Percentiles rank a stretch among this genome's conserved stretches.
phyloP scores from a whole-genome alignment of 2,113 vertebrate genomes.

The Hemichromis elongatus region DNA sequence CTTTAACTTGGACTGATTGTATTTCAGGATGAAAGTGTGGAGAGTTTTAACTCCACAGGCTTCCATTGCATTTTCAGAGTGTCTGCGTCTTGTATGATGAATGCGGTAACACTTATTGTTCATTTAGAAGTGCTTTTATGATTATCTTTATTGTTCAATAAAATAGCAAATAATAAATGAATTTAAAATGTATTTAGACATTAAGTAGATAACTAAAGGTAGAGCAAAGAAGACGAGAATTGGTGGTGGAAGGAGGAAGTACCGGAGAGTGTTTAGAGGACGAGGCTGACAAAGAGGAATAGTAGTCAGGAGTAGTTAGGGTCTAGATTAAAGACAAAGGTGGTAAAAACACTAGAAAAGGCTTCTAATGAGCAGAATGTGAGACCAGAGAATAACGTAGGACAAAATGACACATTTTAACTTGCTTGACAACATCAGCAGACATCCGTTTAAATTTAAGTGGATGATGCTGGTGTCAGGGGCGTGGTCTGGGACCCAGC shows the following conservation, averaged over 20 bases:
- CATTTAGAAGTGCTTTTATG: not conserved
- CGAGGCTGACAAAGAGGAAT: not conserved
- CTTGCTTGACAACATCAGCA: not conserved
- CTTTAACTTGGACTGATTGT: not conserved
- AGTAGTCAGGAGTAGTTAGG: not conserved
- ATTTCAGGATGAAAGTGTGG: not conserved
- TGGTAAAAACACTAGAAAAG: not conserved
- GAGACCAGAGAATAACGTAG: not conserved
- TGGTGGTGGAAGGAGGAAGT: not conserved
- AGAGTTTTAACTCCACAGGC: not conserved
- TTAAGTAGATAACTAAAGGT: not conserved
- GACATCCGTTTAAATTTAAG: not conserved
- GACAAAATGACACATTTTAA: not conserved
- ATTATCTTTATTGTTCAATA: not conserved
- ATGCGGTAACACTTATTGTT: not conserved
- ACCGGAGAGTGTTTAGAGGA: not conserved
- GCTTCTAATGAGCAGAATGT: fast-evolving
- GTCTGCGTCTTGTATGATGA: not conserved
- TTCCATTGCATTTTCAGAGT: not conserved
- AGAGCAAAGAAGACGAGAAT: not conserved
- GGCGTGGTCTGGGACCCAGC: no score
- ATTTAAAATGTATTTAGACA: not conserved
- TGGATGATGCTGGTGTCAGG: not conserved
- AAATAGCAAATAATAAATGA: not conserved
- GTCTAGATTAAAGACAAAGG: not conserved